Evolutionary conservation across 2,888 invertebrate species (phyloP).

Genomic region (Trissolcus brochymenae): DNA sequence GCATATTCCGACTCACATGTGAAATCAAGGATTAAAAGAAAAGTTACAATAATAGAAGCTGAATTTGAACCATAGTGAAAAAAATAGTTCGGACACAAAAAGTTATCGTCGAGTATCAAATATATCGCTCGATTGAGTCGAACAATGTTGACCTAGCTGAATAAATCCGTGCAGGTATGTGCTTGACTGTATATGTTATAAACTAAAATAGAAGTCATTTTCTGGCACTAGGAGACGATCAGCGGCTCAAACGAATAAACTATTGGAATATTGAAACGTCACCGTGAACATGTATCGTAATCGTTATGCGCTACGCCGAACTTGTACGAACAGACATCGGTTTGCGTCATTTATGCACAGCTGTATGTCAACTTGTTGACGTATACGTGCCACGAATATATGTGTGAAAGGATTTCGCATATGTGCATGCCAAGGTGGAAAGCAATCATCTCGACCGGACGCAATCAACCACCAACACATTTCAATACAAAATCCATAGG

Average conservation of each 20-base stretch:
- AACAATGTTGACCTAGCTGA: slow-evolving; percentile 37
- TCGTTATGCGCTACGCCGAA: slow-evolving; percentile 54
- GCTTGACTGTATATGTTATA: slow-evolving; percentile 34
- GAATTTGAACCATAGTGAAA: not conserved
- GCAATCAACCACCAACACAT: slow-evolving; percentile 71
- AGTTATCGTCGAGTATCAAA: not conserved
- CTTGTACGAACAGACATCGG: slow-evolving; percentile 39
- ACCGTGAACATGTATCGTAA: slow-evolving; percentile 61
- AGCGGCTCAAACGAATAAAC: slow-evolving; percentile 72
- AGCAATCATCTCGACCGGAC: slow-evolving; percentile 76
- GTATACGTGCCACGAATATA: slow-evolving; percentile 38
- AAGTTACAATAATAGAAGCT: too few relatives aligned
- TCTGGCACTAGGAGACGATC: slow-evolving; percentile 61
- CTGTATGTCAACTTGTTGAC: slow-evolving; percentile 55
- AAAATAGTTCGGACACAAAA: not conserved
- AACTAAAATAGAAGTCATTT: slow-evolving; percentile 57
- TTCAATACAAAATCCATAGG: slow-evolving; percentile 18
- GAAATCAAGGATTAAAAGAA: too few relatives aligned
- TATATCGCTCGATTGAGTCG: slow-evolving; percentile 17
- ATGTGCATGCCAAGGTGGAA: slow-evolving; percentile 66
- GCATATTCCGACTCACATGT: not conserved
- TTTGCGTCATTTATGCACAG: slow-evolving; percentile 43
- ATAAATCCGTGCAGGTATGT: slow-evolving; percentile 29
- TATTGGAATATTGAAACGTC: slow-evolving; percentile 74
- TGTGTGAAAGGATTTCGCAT: slow-evolving; percentile 46